phyloP scores from a whole-genome alignment of 2,113 vertebrate species.

The Dunckerocampus dactyliophorus region DNA sequence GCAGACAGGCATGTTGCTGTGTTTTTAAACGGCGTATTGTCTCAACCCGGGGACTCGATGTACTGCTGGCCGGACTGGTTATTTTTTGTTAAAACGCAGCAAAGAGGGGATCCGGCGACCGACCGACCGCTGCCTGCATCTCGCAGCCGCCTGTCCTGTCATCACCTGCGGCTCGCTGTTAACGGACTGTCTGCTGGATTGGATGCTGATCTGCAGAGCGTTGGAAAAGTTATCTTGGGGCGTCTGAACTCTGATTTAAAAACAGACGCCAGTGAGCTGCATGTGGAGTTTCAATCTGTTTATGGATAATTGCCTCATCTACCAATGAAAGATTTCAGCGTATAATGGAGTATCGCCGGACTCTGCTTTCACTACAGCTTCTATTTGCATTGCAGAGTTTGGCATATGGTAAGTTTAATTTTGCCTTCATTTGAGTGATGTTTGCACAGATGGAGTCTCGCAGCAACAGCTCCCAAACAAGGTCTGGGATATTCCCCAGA shows the following conservation, averaged over 20 bases:
- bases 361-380: slow-evolving; percentile 47
- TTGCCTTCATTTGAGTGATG: slow-evolving; percentile 12
- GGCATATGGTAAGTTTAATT: slow-evolving; percentile 66
- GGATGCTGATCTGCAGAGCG: not conserved
- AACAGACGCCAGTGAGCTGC: slow-evolving; percentile 44
- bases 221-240: slow-evolving; percentile 31
- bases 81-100: not conserved
- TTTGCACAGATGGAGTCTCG: slow-evolving; percentile 42
- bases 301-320: slow-evolving; percentile 6
- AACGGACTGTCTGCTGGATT: slow-evolving; percentile 12
- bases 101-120: not conserved
- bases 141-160: slow-evolving; percentile 39
- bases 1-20: not conserved
- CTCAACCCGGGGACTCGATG: not conserved
- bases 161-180: slow-evolving; percentile 29
- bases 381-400: slow-evolving; percentile 55
- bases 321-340: slow-evolving; percentile 30
- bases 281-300: slow-evolving; percentile 24
- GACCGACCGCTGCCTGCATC: slow-evolving; percentile 21
- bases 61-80: not conserved
- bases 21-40: slow-evolving; percentile 1
- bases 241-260: slow-evolving; percentile 1
- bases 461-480: slow-evolving; percentile 4
- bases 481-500: slow-evolving; percentile 2
- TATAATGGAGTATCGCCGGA: slow-evolving; percentile 65